Conservation (phyloP, 1,140 invertebrate species). For the Chrysomallon squamiferum region DNA sequence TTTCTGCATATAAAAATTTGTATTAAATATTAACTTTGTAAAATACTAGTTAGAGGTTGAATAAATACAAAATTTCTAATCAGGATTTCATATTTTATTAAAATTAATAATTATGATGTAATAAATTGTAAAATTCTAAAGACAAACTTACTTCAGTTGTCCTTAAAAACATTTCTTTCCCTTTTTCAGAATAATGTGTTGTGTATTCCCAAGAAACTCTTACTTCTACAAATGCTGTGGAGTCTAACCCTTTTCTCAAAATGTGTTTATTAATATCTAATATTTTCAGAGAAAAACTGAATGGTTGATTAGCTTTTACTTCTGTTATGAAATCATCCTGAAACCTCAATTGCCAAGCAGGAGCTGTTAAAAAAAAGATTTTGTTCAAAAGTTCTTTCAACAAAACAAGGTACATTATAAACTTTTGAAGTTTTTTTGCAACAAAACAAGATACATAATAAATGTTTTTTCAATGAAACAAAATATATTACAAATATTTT, state of each 20-base stretch:
- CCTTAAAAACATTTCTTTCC: slow-evolving; percentile 2
- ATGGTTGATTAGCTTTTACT: neutral
- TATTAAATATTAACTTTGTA: no score
- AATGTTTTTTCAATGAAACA: no score
- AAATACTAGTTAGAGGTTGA: no score
- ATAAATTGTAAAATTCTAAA: no score
- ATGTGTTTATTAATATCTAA: neutral
- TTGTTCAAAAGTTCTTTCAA: neutral
- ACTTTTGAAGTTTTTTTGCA: neutral
- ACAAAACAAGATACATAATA: no score
- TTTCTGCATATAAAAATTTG: no score
- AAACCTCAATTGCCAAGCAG: neutral
- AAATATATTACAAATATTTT: neutral
- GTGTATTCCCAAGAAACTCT: neutral
- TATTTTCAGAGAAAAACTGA: neutral
- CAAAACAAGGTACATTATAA: neutral
- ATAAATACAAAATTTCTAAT: no score
- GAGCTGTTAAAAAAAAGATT: neutral
- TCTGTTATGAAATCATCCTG: neutral
- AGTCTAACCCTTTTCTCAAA: neutral
- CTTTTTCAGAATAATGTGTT: neutral
- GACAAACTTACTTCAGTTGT: neutral
- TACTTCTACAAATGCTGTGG: neutral
- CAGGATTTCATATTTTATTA: no score
- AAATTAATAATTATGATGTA: no score